Evolutionary conservation across 2,113 vertebrate genomes (phyloP), one percentile per base, ranked within the genome.

Genomic region (Campylomormyrus numenius): DNA sequence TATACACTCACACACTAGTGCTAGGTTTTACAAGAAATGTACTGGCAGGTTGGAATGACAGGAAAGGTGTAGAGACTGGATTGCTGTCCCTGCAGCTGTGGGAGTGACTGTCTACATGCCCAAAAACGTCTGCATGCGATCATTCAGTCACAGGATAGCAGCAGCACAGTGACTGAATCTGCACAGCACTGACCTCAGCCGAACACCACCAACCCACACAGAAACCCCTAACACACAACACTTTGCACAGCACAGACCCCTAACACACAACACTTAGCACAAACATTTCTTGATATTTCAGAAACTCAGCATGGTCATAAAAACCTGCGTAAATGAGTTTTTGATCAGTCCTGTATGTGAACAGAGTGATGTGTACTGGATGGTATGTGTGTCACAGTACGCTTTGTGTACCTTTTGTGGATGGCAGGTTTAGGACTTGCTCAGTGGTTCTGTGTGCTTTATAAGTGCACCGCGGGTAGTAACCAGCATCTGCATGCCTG

Each of bases 391-490:
- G 27, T 46, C 70, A 31, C 3, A 66, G 62, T 27, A 48, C 35
- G 62, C 45, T 80, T 21, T 58, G n/a, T 58, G n/a, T 92, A 83
- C 77, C n/a, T 86, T 86, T 31, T 52, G 49, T 35, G 56, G 89
- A 52, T 66, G 1, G 19, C 91, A 10, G 62, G 24, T 27, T 66
- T 62, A 85, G 88, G 46, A 85, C 83, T 9, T 24, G 45, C 5
- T 3, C 1, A 1, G 58, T 27, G n/a, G n/a, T 77, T 39, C 70
- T 39, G 31, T 77, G n/a, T 66, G 1, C n/a, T 77, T 77, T 3
- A 77, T 39, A 31, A 39, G 13, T 6, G 31, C 70, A 77, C 15
- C 15, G 1, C 19, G 74, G 74, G 74, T 42, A 80, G 74, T 80
- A 19, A 80, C 5, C 35, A 42, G 74, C 17, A 39, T 39, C 31